Percentiles rank a stretch among this genome's conserved stretches.
phyloP scores from a whole-genome alignment of 1,140 invertebrate genomes.

The Brachionus paranguensis region DNA sequence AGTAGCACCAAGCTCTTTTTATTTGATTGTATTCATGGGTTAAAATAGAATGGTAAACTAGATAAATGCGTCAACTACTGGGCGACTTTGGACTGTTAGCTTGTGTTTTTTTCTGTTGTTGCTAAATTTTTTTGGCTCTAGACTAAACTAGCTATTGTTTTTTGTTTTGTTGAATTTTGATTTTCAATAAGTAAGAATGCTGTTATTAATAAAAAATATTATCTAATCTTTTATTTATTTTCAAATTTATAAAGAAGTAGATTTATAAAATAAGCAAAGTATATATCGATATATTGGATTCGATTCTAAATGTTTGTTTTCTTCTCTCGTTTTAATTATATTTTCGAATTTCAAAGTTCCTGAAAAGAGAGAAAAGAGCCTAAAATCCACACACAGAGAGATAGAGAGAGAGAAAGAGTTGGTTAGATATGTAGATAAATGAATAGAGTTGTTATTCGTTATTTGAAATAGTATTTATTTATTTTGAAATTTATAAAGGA shows the following conservation, averaged over 20 bases:
- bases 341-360: conserved; percentile 33
- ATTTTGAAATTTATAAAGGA: conserved; percentile 19
- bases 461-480: conserved; percentile 34
- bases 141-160: neutral
- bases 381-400: neutral
- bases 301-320: neutral
- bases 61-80: neutral
- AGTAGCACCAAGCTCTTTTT: neutral
- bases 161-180: neutral
- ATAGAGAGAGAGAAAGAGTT: neutral
- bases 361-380: neutral
- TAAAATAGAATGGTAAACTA: neutral
- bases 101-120: conserved; percentile 1
- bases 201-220: conserved; percentile 37
- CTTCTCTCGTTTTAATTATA: conserved; percentile 30
- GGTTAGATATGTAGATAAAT: neutral
- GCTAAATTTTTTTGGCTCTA: neutral
- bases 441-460: neutral
- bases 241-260: conserved; percentile 13
- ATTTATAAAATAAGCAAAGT: neutral
- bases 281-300: neutral
- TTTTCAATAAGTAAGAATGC: conserved; percentile 23
- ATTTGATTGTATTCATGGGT: neutral
- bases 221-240: conserved; percentile 36
- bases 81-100: neutral